Base-by-base conservation (phyloP, 2,888 invertebrate genomes). In the Trichacis sp. region DNA sequence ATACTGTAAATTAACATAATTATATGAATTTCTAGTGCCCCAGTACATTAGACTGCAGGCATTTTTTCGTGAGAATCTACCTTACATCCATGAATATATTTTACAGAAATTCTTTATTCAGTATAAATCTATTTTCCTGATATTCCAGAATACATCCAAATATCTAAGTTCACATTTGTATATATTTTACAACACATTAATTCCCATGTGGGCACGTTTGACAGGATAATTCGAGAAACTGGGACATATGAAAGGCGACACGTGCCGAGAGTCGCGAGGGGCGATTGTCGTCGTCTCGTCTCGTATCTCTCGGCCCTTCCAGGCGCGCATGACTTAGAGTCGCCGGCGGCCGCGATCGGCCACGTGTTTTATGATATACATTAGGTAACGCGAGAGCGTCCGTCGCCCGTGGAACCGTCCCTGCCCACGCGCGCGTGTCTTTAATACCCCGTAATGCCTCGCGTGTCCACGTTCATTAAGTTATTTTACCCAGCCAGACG, bases 391-490 rank as follows among this genome's bases (percentile, higher is more conserved):
- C 33, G 33, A 47, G 46, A 47, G 46, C 45, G 24, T 24, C 24
- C 24, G 24, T 24, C 24, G 24, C 24, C 24, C 24, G 24, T 24
- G 24, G 33, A 33, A 33, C 24, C 51, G 38, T 46, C 54, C 58
- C 51, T 54, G 49, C 56, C 49, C 47, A 52, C 63, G 56, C 57
- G 60, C 60, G 51, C 47, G 50, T 58, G 60, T 56, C 33, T 58
- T 63, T 64, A 68, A 68, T 68, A 58, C 49, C 45, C 42, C 61
- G 43, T 61, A 68, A 81, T 78, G 79, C 77, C 74, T 83, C 70
- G 83, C 83, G 77, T 83, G 83, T 76, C 77, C 76, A 75, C 73
- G 73, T 80, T 81, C 83, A 83, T 83, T 83, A 83, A 79, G 76
- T 78, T 77, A 79, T 79, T 78, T 77, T 75, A 64, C 54, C 51